Evolutionary conservation across 2,888 invertebrate species (phyloP), one percentile per base, ranked within the genome.

Genomic region (Agrenia bidenticulata): DNA sequence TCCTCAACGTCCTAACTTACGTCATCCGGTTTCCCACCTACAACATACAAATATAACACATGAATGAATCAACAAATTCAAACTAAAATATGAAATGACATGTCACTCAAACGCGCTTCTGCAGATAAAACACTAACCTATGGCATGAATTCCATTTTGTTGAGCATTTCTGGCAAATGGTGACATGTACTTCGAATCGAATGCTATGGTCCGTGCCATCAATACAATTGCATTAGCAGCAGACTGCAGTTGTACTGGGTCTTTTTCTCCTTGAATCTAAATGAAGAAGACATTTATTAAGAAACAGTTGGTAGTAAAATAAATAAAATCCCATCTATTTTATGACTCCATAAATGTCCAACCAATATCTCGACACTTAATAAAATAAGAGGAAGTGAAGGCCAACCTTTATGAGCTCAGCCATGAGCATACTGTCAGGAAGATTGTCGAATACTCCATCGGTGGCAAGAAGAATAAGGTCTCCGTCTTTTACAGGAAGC

Each of bases 371-470:
- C 23, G 21, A 45, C 5, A 5, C 5, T 45, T 11, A 32, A 32
- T 32, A 32, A 32, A 7, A 11, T 32, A 32, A 4, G 11, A 32
- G 11, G 4, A 32, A 4, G 11, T 7, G 11, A 9, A 17, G 15
- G 2, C 19, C 56, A 63, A 74, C 82, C 81, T 80, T 88, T 86
- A 75, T 86, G 81, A 97, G 85, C 81, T 94, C 92, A 57, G 89
- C 88, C 76, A 96, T 84, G 78, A 98, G 86, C 79, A 95, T 85
- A 74, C 89, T 88, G 78, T 94, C 94, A 67, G 95, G 94, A 77
- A 98, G 89, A 83, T 98, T 98, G 83, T 99, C 98, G 83, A 98
- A 99, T 63, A 99, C 92, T 61, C 98, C 98, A 82, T 99, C 98
- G 1, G 98, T 98, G 24, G 96, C 98, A 61, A 97, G 87, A 42